Conservation (phyloP, 2,888 invertebrate genomes). For the Diaphora mendica region DNA sequence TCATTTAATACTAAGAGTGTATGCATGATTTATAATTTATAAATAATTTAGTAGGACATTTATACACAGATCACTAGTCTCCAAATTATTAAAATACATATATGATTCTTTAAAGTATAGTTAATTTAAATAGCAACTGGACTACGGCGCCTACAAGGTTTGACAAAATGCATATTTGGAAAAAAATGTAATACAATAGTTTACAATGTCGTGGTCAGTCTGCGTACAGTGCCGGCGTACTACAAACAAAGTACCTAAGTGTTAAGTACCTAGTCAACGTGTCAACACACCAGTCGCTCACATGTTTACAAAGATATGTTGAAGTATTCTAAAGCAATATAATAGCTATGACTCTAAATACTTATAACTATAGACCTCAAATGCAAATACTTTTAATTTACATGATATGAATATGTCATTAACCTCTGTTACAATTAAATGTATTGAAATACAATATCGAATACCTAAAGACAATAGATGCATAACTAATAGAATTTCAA, state of each 20-base stretch:
- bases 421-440: slow-evolving; percentile 82
- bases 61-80: slow-evolving; percentile 76
- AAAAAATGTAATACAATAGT: slow-evolving; percentile 55
- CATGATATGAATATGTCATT: slow-evolving; percentile 87
- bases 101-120: slow-evolving; percentile 60
- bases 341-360: slow-evolving; percentile 85
- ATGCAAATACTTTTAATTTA: slow-evolving; percentile 86
- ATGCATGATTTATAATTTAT: slow-evolving; percentile 84
- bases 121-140: slow-evolving; percentile 61
- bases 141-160: slow-evolving; percentile 71
- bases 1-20: slow-evolving; percentile 83
- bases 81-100: slow-evolving; percentile 73
- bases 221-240: slow-evolving; percentile 67
- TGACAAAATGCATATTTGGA: slow-evolving; percentile 80
- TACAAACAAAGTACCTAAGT: slow-evolving; percentile 62
- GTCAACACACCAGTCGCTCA: slow-evolving; percentile 74
- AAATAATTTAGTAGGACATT: slow-evolving; percentile 83
- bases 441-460: slow-evolving; percentile 65
- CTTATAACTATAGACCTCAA: slow-evolving; percentile 86
- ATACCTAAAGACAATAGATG: slow-evolving; percentile 73
- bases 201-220: slow-evolving; percentile 72
- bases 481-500: slow-evolving; percentile 51
- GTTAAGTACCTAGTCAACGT: slow-evolving; percentile 56
- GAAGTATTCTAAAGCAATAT: slow-evolving; percentile 86
- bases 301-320: slow-evolving; percentile 84